Conservation (phyloP, 2,797 vertebrate genomes). For the Coregonus sp. region DNA sequence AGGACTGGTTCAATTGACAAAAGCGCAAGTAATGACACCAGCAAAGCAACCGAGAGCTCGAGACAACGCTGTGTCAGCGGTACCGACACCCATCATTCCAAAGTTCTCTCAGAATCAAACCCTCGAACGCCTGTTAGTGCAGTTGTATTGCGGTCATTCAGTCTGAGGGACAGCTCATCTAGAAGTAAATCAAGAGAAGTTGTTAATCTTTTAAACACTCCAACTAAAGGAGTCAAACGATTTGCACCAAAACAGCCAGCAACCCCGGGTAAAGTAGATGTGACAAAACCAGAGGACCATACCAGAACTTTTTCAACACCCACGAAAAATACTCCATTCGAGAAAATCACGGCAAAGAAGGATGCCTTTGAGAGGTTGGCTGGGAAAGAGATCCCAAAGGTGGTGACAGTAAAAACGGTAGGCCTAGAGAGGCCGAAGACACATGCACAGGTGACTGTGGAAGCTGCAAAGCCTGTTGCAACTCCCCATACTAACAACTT, state of each 20-base stretch:
- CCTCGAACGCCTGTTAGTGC: slow-evolving; percentile 21
- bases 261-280: slow-evolving; percentile 9
- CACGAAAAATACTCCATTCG: slow-evolving; percentile 61
- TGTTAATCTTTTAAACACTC: background rate
- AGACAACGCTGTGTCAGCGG: slow-evolving; percentile 30
- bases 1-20: slow-evolving; percentile 67
- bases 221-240: slow-evolving; percentile 25
- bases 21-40: slow-evolving; percentile 11
- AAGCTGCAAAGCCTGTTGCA: slow-evolving; percentile 34
- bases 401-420: slow-evolving; percentile 46
- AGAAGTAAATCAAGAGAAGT: slow-evolving; percentile 39
- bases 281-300: slow-evolving; percentile 31
- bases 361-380: slow-evolving; percentile 62
- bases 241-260: background rate
- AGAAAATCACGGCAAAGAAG: slow-evolving; percentile 66
- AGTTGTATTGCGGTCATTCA: slow-evolving; percentile 45
- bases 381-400: slow-evolving; percentile 60
- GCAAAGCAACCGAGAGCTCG: slow-evolving; percentile 7
- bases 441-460: slow-evolving; percentile 38
- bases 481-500: slow-evolving; percentile 33
- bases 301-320: slow-evolving; percentile 57
- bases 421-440: slow-evolving; percentile 66
- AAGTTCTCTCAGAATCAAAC: slow-evolving; percentile 51
- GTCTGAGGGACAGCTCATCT: slow-evolving; percentile 36
- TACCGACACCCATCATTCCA: slow-evolving; percentile 19